Evolutionary conservation across 2,888 invertebrate species (phyloP).

Genomic region (Torymus tubicola): DNA sequence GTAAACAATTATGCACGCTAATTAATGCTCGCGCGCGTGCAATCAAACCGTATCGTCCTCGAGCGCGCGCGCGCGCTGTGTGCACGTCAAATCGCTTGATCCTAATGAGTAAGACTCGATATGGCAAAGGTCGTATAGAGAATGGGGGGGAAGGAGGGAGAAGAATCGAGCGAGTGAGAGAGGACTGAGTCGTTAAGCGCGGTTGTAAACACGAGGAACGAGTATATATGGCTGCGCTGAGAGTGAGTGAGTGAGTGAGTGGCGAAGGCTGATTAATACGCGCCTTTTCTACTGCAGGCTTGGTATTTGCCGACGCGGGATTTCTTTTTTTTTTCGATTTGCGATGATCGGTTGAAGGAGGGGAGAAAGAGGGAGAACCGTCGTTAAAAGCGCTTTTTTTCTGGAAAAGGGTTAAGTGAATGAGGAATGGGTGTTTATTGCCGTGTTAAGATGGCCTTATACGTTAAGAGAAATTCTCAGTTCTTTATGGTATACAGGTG

Average conservation of each 20-base stretch:
- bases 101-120: constrained; percentile 57
- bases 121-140: constrained; percentile 13
- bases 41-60: constrained; percentile 72
- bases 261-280: constrained; percentile 13
- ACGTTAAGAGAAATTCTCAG: no score
- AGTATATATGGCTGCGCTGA: no score
- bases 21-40: constrained; percentile 71
- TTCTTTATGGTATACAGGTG: no score
- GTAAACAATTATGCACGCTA: constrained; percentile 76
- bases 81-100: constrained; percentile 59
- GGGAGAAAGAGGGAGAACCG: no score
- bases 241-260: no score
- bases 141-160: not conserved
- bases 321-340: not conserved
- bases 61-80: constrained; percentile 59
- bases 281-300: constrained; percentile 8
- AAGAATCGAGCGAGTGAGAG: not conserved
- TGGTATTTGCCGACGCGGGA: no score
- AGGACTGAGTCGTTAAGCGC: constrained; percentile 4
- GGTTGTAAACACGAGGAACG: constrained; percentile 11
- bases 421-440: no score
- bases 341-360: not conserved
- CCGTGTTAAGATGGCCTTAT: no score
- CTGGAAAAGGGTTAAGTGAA: no score
- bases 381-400: no score